Conservation (phyloP, 2,113 vertebrate species). For the Dasyurus viverrinus region DNA sequence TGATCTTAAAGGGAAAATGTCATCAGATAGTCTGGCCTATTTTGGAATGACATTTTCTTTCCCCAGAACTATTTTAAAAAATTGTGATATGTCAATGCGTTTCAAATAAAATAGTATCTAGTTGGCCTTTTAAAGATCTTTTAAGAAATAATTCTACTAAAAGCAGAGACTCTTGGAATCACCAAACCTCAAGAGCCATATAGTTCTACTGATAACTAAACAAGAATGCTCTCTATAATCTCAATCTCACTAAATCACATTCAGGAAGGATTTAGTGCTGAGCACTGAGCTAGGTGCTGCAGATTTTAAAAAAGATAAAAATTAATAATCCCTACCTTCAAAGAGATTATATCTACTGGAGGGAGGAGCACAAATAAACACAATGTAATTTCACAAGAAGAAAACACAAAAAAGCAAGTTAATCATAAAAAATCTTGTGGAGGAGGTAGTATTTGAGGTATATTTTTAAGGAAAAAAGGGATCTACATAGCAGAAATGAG, state of each 20-base stretch:
- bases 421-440: background rate
- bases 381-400: background rate
- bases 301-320: background rate
- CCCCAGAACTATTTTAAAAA: slow-evolving; percentile 30
- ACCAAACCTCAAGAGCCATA: background rate
- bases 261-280: background rate
- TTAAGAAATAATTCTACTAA: slow-evolving; percentile 36
- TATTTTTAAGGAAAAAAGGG: background rate
- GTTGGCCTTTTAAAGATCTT: slow-evolving; percentile 18
- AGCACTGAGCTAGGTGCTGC: background rate
- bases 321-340: background rate
- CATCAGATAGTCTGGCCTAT: slow-evolving; percentile 34
- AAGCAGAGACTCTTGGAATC: background rate
- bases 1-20: background rate
- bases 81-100: slow-evolving; percentile 27
- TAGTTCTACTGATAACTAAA: background rate
- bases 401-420: background rate
- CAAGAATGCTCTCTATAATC: background rate
- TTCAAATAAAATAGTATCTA: slow-evolving; percentile 18
- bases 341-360: background rate
- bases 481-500: background rate
- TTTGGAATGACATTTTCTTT: background rate
- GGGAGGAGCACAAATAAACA: background rate
- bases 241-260: background rate
- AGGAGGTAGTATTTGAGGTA: background rate